These are phyloP conservation scores for Sceloporus undulatus DNA, from an alignment of 2,113 vertebrate genomes.

Conservation along the genomic window DNA sequence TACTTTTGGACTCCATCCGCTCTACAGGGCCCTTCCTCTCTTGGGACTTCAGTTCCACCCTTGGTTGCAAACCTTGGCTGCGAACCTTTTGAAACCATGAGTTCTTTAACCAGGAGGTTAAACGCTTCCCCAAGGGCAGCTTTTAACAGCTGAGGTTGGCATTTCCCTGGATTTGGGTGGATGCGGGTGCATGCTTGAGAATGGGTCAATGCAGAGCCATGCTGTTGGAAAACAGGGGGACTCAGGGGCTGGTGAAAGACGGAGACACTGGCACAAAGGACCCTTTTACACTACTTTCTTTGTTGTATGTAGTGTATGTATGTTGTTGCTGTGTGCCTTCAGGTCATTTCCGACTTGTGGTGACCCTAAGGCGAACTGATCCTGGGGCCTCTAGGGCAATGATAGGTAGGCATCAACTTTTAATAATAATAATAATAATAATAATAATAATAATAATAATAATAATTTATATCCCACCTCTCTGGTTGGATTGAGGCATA, in stretches of 20 bases:
- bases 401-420: no score
- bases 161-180: background rate
- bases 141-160: no score
- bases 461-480: no score
- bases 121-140: background rate
- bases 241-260: background rate
- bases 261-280: background rate
- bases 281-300: background rate
- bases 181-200: background rate
- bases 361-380: background rate
- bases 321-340: no score
- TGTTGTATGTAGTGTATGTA: no score
- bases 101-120: background rate
- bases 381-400: background rate
- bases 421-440: no score
- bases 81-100: background rate
- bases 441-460: no score
- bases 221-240: no score
- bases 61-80: background rate
- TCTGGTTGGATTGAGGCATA: no score
- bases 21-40: background rate
- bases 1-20: background rate
- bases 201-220: no score
- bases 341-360: no score
- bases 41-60: background rate